Evolutionary conservation across 53 echinoderm and acorn worm genomes (phyloP), one percentile per base, ranked within the genome.

Genomic region (Holothuria leucospilota): DNA sequence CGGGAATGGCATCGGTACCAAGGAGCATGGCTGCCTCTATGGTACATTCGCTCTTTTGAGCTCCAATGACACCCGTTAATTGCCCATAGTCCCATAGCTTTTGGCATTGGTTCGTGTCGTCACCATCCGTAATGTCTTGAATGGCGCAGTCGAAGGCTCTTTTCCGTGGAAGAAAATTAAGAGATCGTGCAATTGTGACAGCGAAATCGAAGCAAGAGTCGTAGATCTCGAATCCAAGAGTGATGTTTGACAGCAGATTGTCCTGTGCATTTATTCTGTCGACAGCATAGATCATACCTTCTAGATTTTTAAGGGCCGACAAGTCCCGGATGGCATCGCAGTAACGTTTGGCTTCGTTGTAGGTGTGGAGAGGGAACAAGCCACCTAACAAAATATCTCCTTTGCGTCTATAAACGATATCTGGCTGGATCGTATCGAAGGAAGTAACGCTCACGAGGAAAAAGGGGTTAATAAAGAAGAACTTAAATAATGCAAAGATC

Each of bases 151-250:
- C 68, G 20, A 11, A 40, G 10, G 59, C 85, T 42, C 85, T 78
- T 13, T 78, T 66, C 78, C 60, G 82, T 51, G 91, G 92, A 0
- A 96, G 62, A 51, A 96, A 92, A 77, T 94, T 90, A 16, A 96
- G 86, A 29, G 87, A 80, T 62, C 87, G 66, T 26, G 87, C 89
- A 62, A 96, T 68, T 5, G 94, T 90, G 75, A 88, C 90, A 69
- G 91, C 89, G 78, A 92, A 92, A 78, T 94, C 88, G 68, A 85
- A 94, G 67, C 96, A 96, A 34, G 96, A 92, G 69, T 96, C 96
- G 78, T 91, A 89, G 49, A 96, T 92, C 71, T 96, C 93, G 73
- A 96, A 96, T 11, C 96, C 96, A 29, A 96, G 58, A 1, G 66
- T 67, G 29, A 93, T 67, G 14, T 84, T 85, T 13, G 96, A 92